These are phyloP conservation scores for Buphagus erythrorhynchus DNA, from an alignment of 2,797 vertebrate genomes.

Conservation along the genomic window DNA sequence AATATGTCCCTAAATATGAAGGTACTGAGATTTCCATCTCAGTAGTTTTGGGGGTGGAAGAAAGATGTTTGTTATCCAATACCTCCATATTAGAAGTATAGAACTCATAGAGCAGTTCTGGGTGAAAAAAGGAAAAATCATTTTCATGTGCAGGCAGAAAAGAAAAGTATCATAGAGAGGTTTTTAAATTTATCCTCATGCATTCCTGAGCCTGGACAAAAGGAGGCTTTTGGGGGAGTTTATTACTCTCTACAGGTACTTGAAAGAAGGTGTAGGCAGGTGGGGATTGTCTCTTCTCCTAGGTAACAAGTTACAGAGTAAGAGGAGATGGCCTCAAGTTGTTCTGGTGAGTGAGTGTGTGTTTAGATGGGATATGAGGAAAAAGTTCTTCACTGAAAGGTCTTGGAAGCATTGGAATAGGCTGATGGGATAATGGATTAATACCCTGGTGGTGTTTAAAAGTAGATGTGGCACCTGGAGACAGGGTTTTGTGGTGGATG, in stretches of 20 bases:
- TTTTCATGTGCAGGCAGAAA: not conserved
- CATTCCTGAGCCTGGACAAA: not conserved
- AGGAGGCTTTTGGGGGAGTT: not conserved
- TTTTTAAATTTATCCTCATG: not conserved
- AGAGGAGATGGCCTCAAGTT: not conserved
- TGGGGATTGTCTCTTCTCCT: not conserved
- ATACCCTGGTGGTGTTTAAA: not conserved
- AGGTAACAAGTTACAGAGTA: not conserved
- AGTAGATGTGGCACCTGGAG: not conserved
- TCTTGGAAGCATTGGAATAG: not conserved
- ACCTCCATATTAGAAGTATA: not conserved
- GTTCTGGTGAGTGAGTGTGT: too few species aligned
- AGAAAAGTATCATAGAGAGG: not conserved
- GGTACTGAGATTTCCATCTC: not conserved
- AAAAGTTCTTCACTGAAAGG: not conserved
- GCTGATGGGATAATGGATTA: not conserved
- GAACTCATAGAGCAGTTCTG: not conserved
- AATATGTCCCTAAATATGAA: not conserved
- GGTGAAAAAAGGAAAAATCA: not conserved
- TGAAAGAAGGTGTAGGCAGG: not conserved
- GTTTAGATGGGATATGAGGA: not conserved
- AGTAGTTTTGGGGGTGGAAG: not conserved
- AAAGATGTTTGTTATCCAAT: not conserved
- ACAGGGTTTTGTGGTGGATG: accelerated
- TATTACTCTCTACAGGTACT: not conserved